A percentile compares a stretch with the other conserved stretches of the same genome.
Evolutionary conservation across 2,797 vertebrate genomes (phyloP).

Genomic region (Lateolabrax maculatus): DNA sequence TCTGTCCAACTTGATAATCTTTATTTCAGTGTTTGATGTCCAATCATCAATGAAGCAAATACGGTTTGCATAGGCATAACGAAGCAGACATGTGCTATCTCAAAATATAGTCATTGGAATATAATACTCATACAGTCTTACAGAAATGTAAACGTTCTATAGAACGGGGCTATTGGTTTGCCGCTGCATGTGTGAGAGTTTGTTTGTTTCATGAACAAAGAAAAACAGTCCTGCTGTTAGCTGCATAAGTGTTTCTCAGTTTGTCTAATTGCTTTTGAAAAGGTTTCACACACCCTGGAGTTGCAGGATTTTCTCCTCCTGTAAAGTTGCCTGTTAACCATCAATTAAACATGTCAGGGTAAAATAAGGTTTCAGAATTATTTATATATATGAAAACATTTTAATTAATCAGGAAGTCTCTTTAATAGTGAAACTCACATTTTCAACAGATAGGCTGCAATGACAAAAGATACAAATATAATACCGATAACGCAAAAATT

Average conservation of each 20-base stretch:
- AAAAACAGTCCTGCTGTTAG: not conserved
- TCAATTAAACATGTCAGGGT: not conserved
- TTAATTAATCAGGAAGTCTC: not conserved
- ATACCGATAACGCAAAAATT: not conserved
- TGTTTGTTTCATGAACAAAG: not conserved
- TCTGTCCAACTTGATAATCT: constrained; percentile 33
- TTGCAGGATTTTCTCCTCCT: not conserved
- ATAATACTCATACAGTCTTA: not conserved
- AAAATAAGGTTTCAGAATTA: not conserved
- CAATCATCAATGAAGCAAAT: constrained; percentile 23
- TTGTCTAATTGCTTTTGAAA: constrained; percentile 13
- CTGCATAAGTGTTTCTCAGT: not conserved
- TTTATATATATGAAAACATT: constrained; percentile 1
- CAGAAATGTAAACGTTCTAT: not conserved
- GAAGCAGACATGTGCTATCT: not conserved
- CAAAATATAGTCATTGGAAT: not conserved
- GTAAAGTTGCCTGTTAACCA: constrained; percentile 5
- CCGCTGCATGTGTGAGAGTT: not conserved
- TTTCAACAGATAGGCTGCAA: not conserved
- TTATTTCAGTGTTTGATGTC: constrained; percentile 37
- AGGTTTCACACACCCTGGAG: constrained; percentile 11
- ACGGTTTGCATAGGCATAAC: constrained; percentile 20
- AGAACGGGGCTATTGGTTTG: not conserved
- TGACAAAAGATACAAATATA: not conserved
- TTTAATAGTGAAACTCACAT: not conserved